Conservation (phyloP, 2,888 invertebrate species). For the Drosophila hamatofila region DNA sequence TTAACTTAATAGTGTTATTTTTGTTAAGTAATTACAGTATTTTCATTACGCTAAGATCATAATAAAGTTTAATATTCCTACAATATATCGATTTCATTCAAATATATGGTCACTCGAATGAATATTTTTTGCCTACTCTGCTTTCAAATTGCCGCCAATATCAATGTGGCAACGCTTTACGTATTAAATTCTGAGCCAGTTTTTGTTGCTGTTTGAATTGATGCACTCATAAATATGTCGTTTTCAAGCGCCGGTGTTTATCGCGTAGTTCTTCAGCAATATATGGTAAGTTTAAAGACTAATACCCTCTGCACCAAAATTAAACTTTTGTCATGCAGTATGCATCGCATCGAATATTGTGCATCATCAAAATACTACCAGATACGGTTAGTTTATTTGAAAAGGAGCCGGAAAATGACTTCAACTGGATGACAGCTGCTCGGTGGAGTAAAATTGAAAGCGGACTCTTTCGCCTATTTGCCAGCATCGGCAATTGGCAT, state of each 20-base stretch:
- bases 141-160: not conserved
- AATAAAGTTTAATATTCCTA: not conserved
- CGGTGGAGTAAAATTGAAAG: constrained; percentile 57
- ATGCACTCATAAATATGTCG: constrained; percentile 37
- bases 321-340: constrained; percentile 34
- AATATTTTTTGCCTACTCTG: not conserved
- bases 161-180: constrained; percentile 25
- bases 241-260: constrained; percentile 44
- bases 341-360: constrained; percentile 37
- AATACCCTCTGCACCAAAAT: not conserved
- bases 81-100: not conserved
- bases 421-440: constrained; percentile 55
- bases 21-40: too few species aligned
- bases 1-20: too few species aligned
- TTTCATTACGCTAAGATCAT: not conserved
- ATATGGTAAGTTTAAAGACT: constrained; percentile 31
- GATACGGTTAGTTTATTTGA: constrained; percentile 25
- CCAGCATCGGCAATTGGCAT: constrained; percentile 28
- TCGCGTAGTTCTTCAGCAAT: constrained; percentile 57
- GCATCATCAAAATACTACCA: constrained; percentile 54
- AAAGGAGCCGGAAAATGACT: constrained; percentile 35
- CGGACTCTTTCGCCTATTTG: constrained; percentile 42
- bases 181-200: not conserved
- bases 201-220: constrained; percentile 30
- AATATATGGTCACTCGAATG: not conserved